Conservation (phyloP, 2,797 vertebrate genomes). For the Poecilia picta region DNA sequence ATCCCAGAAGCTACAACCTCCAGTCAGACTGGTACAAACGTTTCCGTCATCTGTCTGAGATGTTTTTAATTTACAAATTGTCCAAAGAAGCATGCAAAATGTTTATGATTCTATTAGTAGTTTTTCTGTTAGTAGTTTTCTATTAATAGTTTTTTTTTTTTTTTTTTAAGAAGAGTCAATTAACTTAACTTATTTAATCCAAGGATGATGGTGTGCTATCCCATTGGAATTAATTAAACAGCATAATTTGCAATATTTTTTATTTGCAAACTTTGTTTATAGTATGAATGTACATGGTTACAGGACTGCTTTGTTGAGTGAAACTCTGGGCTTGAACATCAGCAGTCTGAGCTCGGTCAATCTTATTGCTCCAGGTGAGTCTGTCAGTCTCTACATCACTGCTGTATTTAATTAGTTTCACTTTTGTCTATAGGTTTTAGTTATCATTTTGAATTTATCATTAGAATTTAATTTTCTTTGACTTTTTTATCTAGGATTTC, state of each 20-base stretch:
- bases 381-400: not conserved
- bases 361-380: constrained; percentile 68
- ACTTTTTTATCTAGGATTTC: not conserved
- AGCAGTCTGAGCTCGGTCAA: constrained; percentile 58
- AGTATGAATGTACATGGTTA: constrained; percentile 35
- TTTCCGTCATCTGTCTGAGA: not conserved
- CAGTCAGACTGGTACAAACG: constrained; percentile 71
- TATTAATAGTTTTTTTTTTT: not conserved
- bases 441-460: not conserved
- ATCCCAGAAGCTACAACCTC: constrained; percentile 70
- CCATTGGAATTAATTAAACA: not conserved
- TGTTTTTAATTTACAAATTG: not conserved
- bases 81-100: not conserved
- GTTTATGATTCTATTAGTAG: not conserved
- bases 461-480: not conserved
- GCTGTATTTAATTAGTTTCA: not conserved
- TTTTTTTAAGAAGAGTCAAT: constrained; percentile 1
- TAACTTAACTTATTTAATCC: not conserved
- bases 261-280: not conserved
- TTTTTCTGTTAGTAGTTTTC: not conserved
- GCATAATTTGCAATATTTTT: not conserved
- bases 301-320: constrained; percentile 67
- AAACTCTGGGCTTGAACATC: constrained; percentile 63
- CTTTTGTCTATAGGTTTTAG: not conserved
- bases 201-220: not conserved